phyloP scores from a whole-genome alignment of 2,888 invertebrate species.

The Andrena flavipes region DNA sequence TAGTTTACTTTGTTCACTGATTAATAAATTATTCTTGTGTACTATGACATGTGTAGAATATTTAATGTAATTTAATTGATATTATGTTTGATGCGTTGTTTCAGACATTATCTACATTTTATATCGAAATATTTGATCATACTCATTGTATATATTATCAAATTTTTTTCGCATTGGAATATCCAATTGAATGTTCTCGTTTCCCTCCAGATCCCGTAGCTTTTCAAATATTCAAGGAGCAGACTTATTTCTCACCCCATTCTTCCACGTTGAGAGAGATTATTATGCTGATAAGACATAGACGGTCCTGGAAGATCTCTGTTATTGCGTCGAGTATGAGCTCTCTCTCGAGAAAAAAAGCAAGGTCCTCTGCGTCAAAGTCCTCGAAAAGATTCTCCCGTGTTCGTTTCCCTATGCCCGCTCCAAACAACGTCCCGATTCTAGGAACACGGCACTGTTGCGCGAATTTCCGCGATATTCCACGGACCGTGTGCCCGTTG shows the following conservation, averaged over 20 bases:
- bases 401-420: not conserved
- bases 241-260: not conserved
- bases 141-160: no score
- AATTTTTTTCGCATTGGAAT: no score
- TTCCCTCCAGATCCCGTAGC: not conserved
- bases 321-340: not conserved
- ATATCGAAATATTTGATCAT: no score
- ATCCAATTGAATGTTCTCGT: no score
- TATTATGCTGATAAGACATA: not conserved
- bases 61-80: no score
- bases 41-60: no score
- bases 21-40: no score
- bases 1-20: no score
- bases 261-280: not conserved
- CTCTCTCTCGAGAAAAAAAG: conserved; percentile 3
- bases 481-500: not conserved
- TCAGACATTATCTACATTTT: no score
- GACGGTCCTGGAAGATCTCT: not conserved
- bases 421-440: conserved; percentile 10
- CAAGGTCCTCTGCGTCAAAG: no score
- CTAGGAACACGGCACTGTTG: conserved; percentile 18
- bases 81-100: no score
- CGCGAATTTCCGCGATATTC: conserved; percentile 23
- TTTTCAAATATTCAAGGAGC: not conserved
- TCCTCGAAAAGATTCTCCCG: not conserved